Percentiles rank a stretch among this genome's conserved stretches.
These are phyloP conservation scores for Pristis pectinata DNA, from an alignment of 2,797 vertebrate species.

Conservation along the genomic window DNA sequence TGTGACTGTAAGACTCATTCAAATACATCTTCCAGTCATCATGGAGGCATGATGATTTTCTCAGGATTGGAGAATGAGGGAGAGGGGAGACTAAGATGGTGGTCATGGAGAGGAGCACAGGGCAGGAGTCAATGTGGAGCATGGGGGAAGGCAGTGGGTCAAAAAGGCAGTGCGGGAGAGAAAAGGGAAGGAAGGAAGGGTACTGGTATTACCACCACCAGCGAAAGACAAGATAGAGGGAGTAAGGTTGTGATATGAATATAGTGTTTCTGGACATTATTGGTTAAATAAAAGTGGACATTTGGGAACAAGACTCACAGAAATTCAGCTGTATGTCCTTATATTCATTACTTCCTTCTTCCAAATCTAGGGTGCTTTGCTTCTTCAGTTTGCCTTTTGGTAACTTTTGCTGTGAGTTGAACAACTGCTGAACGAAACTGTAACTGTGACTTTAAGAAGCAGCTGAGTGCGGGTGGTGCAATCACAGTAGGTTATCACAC, in stretches of 20 bases:
- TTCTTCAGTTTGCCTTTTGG: not conserved
- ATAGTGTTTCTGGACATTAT: not conserved
- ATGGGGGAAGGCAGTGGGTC: no score
- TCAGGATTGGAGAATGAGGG: no score
- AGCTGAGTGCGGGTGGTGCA: not conserved
- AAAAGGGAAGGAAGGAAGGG: no score
- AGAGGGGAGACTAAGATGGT: no score
- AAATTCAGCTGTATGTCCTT: not conserved
- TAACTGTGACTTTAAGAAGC: slow-evolving; percentile 4
- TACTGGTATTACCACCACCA: no score
- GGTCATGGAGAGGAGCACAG: no score
- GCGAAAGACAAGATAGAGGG: no score
- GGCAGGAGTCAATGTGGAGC: no score
- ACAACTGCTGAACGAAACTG: not conserved
- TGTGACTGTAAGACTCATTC: no score
- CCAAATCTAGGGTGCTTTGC: not conserved
- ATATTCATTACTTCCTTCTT: not conserved
- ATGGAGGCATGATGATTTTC: no score
- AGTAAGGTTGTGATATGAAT: not conserved
- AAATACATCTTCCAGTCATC: no score
- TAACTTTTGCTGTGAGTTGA: not conserved
- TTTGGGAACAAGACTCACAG: not conserved
- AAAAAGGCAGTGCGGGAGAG: no score
- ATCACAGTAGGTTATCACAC: not conserved
- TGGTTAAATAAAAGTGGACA: not conserved